Evolutionary conservation across 2,113 vertebrate genomes (phyloP).

Genomic region (Gila orcuttii): DNA sequence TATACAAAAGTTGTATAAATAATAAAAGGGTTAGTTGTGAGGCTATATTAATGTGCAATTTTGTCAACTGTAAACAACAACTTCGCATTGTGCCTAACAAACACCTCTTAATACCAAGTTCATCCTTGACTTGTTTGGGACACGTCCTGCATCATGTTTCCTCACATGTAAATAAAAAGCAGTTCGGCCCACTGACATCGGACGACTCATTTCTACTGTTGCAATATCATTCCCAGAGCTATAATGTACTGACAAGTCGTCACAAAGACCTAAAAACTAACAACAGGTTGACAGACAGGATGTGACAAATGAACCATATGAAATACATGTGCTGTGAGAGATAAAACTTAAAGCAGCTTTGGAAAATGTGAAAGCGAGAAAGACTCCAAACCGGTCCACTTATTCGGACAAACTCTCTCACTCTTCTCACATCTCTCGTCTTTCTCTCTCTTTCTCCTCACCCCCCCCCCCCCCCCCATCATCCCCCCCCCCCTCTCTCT

Average conservation of each 20-base stretch:
- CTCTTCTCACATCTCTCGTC: slow-evolving; percentile 2
- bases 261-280: slow-evolving; percentile 9
- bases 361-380: neutral
- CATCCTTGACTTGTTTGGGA: no score
- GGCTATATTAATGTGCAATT: no score
- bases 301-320: neutral
- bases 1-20: no score
- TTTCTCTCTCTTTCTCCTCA: slow-evolving; percentile 3
- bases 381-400: slow-evolving; percentile 5
- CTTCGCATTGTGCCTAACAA: no score
- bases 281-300: slow-evolving; percentile 16
- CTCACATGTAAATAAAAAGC: no score
- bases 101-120: no score
- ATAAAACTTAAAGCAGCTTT: slow-evolving; percentile 27
- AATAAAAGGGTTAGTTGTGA: no score
- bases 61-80: no score
- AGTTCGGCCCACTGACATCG: no score
- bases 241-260: neutral
- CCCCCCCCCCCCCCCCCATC: neutral
- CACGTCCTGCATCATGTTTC: no score
- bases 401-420: neutral
- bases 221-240: neutral
- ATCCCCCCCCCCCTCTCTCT: neutral
- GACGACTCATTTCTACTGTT: neutral
- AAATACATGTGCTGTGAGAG: slow-evolving; percentile 4